A percentile compares a stretch with the other conserved stretches of the same genome.
Evolutionary conservation across 2,888 invertebrate species (phyloP).

Genomic region (Spialia ferax): DNA sequence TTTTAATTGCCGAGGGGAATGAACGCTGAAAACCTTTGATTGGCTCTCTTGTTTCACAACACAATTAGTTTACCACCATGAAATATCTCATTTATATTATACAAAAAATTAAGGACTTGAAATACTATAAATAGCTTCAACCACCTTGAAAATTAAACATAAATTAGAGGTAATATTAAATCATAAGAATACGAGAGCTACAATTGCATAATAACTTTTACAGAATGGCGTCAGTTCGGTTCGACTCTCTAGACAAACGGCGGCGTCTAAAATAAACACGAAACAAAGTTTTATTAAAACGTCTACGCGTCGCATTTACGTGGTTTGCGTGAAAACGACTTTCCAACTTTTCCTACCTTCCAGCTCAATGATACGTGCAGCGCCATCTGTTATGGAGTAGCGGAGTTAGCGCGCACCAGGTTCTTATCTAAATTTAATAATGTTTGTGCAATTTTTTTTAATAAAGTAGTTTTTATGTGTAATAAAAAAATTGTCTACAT

Average conservation of each 20-base stretch:
- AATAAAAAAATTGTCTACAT: slow-evolving; percentile 47
- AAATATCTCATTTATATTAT: background rate
- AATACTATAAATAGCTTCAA: no score
- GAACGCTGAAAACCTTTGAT: slow-evolving; percentile 30
- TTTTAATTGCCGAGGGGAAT: slow-evolving; percentile 49
- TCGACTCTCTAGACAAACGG: slow-evolving; percentile 56
- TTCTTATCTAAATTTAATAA: slow-evolving; percentile 53
- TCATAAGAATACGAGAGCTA: background rate
- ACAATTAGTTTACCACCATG: slow-evolving; percentile 44
- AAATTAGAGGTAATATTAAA: no score
- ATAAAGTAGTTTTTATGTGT: slow-evolving; percentile 44
- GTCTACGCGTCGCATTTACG: slow-evolving; percentile 61
- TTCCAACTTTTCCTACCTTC: slow-evolving; percentile 29
- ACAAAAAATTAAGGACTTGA: no score
- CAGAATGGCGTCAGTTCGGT: slow-evolving; percentile 55
- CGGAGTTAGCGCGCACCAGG: slow-evolving; percentile 56
- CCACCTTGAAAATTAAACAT: no score
- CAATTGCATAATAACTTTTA: slow-evolving; percentile 57
- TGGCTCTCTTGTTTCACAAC: slow-evolving; percentile 23
- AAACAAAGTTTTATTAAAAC: slow-evolving; percentile 72
- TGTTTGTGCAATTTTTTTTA: slow-evolving; percentile 43
- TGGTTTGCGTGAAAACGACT: slow-evolving; percentile 58
- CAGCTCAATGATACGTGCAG: slow-evolving; percentile 44
- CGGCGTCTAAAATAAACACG: slow-evolving; percentile 67
- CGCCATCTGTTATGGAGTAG: slow-evolving; percentile 79